Evolutionary conservation across 2,888 invertebrate genomes (phyloP).

Genomic region (Sminthurides aquaticus): DNA sequence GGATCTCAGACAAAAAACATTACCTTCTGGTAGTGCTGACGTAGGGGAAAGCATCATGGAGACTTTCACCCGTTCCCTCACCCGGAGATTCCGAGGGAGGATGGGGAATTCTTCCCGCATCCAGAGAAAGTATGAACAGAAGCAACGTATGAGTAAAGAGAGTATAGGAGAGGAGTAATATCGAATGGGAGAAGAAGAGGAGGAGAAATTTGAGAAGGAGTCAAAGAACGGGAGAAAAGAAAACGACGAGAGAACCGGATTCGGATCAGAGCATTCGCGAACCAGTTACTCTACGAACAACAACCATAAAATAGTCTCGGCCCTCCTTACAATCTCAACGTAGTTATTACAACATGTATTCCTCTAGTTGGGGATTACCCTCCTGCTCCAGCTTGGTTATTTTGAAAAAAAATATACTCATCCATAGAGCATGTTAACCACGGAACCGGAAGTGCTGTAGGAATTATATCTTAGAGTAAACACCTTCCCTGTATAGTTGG

Average conservation of each 20-base stretch:
- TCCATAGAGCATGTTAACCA: too few relatives aligned
- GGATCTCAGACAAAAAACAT: neutral
- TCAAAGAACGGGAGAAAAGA: too few relatives aligned
- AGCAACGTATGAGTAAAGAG: too few relatives aligned
- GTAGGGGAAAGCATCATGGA: slow-evolving; percentile 36
- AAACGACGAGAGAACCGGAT: slow-evolving; percentile 15
- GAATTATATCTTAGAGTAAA: neutral
- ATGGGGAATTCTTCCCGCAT: neutral
- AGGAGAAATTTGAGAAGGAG: neutral
- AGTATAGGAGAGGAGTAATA: too few relatives aligned
- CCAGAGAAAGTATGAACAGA: too few relatives aligned
- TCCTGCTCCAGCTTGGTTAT: neutral
- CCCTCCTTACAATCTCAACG: neutral
- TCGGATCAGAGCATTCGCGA: slow-evolving; percentile 26
- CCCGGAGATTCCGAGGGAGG: neutral
- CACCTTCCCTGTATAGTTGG: too few relatives aligned
- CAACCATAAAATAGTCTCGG: neutral
- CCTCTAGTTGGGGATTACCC: neutral
- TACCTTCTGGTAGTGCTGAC: slow-evolving; percentile 13
- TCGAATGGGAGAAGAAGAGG: neutral
- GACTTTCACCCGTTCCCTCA: slow-evolving; percentile 23
- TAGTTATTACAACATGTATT: neutral
- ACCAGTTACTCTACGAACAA: slow-evolving; percentile 19
- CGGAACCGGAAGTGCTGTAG: too few relatives aligned
- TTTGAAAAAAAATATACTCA: neutral